Evolutionary conservation across 2,888 invertebrate genomes (phyloP), one percentile per base, ranked within the genome.

Genomic region (Amitus sp.): DNA sequence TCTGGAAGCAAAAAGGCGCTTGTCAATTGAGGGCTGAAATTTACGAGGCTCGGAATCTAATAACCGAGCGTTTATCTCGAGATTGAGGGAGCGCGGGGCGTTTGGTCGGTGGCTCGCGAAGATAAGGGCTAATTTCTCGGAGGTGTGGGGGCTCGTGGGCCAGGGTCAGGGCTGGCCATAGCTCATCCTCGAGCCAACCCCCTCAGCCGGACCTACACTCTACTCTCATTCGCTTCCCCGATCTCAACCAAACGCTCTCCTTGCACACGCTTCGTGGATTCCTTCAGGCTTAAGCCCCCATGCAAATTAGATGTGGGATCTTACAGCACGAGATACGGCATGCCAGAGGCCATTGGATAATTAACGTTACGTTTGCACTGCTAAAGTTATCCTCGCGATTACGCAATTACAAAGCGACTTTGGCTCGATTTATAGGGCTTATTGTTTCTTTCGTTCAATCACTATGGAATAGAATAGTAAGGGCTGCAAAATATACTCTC

Each of bases 71-170:
- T 78, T 78, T 78, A 78, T 78, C 77, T 78, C 70, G 73, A 76
- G 78, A 79, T 77, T 74, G 59, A 65, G 54, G 52, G 62, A 74
- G 73, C 72, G 68, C 73, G 69, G 73, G 66, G 68, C 66, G 69
- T 9, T 27, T 27, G 65, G 72, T 34, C 75, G 70, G 75, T 77
- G 79, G 73, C 68, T 69, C 67, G 70, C 68, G 71, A 67, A 80
- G 79, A 80, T 80, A 80, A 79, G 78, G 78, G 76, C 74, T 78
- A 79, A 79, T 79, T 80, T 79, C 79, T 77, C 73, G 64, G 71
- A 65, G 70, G 68, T 4, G 37, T 66, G 69, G 71, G 71, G 71
- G n/a, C n/a, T n/a, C 71, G 77, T 39, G 45, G 28, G 34, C 19
- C 15, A 46, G 53, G 78, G 74, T 74, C 75, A 75, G 65, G 76